Evolutionary conservation across 2,888 invertebrate species (phyloP), one percentile per base, ranked within the genome.

Genomic region (Drosophila lutescens): DNA sequence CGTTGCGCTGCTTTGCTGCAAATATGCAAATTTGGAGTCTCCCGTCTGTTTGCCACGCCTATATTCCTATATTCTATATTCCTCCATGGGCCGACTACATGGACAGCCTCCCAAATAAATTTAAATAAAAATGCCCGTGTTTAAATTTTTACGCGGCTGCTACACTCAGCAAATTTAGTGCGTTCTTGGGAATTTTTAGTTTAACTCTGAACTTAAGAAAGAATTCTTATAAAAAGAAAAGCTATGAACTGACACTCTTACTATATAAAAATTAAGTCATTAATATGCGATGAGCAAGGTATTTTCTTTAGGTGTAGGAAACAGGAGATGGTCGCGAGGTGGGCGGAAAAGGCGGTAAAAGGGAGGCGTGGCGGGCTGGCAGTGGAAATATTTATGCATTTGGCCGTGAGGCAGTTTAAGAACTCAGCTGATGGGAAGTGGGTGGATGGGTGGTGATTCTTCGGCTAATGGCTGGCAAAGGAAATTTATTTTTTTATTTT

Each of bases 321-420:
- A n/a, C 43, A 4, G 34, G 26, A 15, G 17, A 8, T 10, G 38
- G 36, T 10, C 15, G 1, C 34, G n/a, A 9, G 13, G 26, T 26
- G 26, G 26, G 26, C 26, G 26, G 7, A 26, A 26, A 34, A 6
- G 41, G 46, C 46, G 46, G 46, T 10, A 10, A 32, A 17, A 17
- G 32, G n/a, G 13, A 10, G 56, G 55, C 55, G 55, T 13, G 34
- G 43, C 46, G 7, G 32, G 32, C 50, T 17, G 59, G 23, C 53
- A 40, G 49, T 68, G 73, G 66, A 77, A 79, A 80, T 80, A 83
- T 86, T 83, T 82, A 83, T 86, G 82, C 80, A 83, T 76, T 83
- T 86, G 77, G 80, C 82, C 79, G 73, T 65, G 73, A 74, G 86
- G 79, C 83, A 76, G 74, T 78, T 81, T 72, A 62, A 76, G 70